A percentile compares a stretch with the other conserved stretches of the same genome.
phyloP scores from a whole-genome alignment of 2,888 invertebrate genomes.

The Oxytorus armatus region DNA sequence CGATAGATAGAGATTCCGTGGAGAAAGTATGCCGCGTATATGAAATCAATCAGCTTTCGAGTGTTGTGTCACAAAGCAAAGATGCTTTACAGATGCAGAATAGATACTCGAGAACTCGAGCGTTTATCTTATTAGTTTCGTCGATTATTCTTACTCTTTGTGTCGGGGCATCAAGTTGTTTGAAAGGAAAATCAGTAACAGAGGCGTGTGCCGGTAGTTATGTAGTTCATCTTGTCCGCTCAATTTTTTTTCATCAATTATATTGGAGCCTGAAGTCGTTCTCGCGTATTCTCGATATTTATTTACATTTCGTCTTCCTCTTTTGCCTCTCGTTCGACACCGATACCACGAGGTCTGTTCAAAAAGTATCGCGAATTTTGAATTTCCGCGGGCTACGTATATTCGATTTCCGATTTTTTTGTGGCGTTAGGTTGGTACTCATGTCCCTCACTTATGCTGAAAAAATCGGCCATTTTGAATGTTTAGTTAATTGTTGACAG shows the following conservation, averaged over 20 bases:
- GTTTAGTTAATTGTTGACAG: too few relatives aligned
- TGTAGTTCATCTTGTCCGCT: not conserved
- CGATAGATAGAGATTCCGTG: conserved; percentile 21
- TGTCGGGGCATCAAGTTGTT: not conserved
- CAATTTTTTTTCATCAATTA: not conserved
- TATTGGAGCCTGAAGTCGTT: not conserved
- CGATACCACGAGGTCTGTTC: too few relatives aligned
- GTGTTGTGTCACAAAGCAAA: conserved; percentile 56
- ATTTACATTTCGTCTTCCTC: too few relatives aligned
- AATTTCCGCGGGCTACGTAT: too few relatives aligned
- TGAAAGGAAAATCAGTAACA: not conserved
- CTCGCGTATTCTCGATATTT: not conserved
- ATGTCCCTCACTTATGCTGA: too few relatives aligned
- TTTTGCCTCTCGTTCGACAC: too few relatives aligned
- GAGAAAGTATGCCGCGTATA: conserved; percentile 20
- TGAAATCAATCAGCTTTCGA: conserved; percentile 28
- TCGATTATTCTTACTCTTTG: conserved; percentile 2
- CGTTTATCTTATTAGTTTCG: conserved; percentile 5
- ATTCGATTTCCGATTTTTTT: too few relatives aligned
- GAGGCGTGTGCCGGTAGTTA: not conserved
- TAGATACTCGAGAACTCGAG: conserved; percentile 6
- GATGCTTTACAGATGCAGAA: conserved; percentile 12
- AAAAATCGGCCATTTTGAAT: too few relatives aligned
- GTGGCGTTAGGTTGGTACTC: too few relatives aligned
- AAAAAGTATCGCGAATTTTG: too few relatives aligned